Percentiles rank a stretch among this genome's conserved stretches.
Evolutionary conservation across 2,797 vertebrate genomes (phyloP).

Genomic region (Crocodylus rhombifer): DNA sequence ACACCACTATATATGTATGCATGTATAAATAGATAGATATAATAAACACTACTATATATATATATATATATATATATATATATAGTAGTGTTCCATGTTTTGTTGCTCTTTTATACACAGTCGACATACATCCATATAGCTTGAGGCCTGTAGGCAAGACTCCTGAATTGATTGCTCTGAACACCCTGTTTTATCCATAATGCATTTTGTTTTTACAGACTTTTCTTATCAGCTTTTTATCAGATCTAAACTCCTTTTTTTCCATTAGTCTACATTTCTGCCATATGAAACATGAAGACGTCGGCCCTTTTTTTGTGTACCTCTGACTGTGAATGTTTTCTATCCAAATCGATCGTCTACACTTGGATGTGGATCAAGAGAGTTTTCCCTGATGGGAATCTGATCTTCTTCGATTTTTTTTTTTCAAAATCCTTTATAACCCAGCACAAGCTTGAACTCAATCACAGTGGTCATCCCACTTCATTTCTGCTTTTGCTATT

Average conservation of each 20-base stretch:
- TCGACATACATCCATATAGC: no score
- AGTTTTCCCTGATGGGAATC: neutral
- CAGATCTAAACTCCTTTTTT: neutral
- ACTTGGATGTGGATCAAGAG: neutral
- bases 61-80: no score
- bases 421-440: neutral
- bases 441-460: neutral
- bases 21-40: no score
- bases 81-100: no score
- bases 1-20: no score
- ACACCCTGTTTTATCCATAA: neutral
- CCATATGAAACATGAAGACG: neutral
- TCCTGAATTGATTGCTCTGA: neutral
- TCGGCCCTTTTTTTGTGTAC: neutral
- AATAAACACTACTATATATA: no score
- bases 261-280: neutral
- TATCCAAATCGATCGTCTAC: neutral
- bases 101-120: no score
- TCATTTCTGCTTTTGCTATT: neutral
- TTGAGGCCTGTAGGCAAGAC: no score
- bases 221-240: neutral
- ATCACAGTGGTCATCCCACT: neutral
- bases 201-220: accelerated
- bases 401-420: neutral
- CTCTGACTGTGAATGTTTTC: neutral